Conservation (phyloP, 1,140 invertebrate species). For the Schlechtendalia chinensis region DNA sequence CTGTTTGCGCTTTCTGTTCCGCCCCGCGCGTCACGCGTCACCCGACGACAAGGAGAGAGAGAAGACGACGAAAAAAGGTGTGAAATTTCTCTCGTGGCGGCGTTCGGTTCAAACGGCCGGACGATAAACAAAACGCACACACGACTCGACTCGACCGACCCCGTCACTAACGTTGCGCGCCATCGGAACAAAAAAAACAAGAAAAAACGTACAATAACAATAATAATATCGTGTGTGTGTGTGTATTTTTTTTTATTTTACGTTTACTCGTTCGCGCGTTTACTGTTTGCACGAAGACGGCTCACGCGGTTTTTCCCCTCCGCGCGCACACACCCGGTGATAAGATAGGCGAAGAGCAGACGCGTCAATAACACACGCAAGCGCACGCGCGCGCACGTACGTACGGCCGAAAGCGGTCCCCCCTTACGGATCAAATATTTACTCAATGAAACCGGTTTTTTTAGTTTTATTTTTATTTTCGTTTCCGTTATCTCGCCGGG, state of each 20-base stretch:
- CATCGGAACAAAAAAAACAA: background rate
- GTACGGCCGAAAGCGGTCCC: constrained; percentile 27
- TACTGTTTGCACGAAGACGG: background rate
- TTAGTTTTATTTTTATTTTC: too few species aligned
- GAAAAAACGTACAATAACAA: background rate
- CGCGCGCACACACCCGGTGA: background rate
- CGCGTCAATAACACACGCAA: constrained; percentile 6
- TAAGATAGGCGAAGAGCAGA: constrained; percentile 34
- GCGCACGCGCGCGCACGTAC: too few species aligned
- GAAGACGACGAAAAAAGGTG: too few species aligned
- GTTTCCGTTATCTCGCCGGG: too few species aligned
- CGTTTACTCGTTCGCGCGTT: background rate
- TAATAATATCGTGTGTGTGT: too few species aligned
- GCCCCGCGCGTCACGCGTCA: too few species aligned
- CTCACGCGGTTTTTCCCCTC: background rate
- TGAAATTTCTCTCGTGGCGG: too few species aligned
- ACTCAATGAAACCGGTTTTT: constrained; percentile 38
- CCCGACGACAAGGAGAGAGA: too few species aligned
- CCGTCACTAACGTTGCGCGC: too few species aligned
- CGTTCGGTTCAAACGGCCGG: constrained; percentile 1
- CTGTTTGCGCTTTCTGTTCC: too few species aligned
- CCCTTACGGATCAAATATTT: constrained; percentile 41
- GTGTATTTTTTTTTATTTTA: background rate
- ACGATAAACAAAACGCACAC: too few species aligned
- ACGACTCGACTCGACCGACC: too few species aligned